Evolutionary conservation across 1,140 invertebrate genomes (phyloP), one percentile per base, ranked within the genome.

Genomic region (Sinonovacula constricta): DNA sequence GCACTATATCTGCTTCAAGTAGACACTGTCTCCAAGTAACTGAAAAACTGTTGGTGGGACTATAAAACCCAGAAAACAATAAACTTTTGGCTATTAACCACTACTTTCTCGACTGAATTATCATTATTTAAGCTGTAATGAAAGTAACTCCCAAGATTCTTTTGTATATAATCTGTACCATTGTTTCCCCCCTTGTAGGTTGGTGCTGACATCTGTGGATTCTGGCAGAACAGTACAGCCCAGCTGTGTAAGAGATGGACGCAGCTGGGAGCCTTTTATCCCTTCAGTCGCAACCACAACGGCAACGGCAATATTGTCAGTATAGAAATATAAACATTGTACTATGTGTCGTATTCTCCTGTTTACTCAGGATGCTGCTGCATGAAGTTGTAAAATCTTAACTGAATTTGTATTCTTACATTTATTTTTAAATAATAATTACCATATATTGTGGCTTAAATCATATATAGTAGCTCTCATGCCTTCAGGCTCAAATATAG

Each of bases 201-300:
- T 89, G 97, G 96, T 0, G 95, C 96, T 5, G 96, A 98, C 90
- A 97, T 97, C 80, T 98, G 97, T 91, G 97, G 96, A 1, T 98
- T 97, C 90, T 93, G 93, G 82, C 93, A 93, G 2, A 94, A 97
- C 87, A 94, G 96, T 0, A 96, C 95, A 0, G 89, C 90, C 62
- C 90, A 92, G 51, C 82, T 93, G 56, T 93, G 93, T 82, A 82
- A 88, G 22, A 81, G 93, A 54, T 93, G 93, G 93, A 87, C 89
- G 76, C 90, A 93, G 69, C 80, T 93, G 1, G 97, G 97, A 2
- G 88, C 88, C 18, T 91, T 91, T 67, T 91, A 91, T 79, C 88
- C 90, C 14, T 91, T 91, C 70, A 88, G 88, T 33, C 63, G 90
- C 53, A 90, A 86, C 57, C 90, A 91, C 78, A 91, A 91, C 65